Evolutionary conservation across 2,888 invertebrate species (phyloP).

Genomic region (Pandemis cinnamomeana): DNA sequence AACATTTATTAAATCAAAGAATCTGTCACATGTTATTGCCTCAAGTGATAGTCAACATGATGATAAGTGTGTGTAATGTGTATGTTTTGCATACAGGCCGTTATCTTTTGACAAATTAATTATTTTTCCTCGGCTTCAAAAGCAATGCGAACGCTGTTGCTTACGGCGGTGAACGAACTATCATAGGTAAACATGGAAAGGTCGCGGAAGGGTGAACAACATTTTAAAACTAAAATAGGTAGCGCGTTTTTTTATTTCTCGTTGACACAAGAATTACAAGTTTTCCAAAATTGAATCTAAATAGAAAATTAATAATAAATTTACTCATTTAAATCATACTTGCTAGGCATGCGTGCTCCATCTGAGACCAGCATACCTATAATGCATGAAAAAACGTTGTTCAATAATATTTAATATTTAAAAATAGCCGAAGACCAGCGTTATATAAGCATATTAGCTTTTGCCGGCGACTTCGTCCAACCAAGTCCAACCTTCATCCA

Average conservation of each 20-base stretch:
- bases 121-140: constrained; percentile 28
- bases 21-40: constrained; percentile 35
- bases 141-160: constrained; percentile 29
- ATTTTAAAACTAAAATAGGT: constrained; percentile 10
- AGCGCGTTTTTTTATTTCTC: neutral
- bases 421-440: too few relatives aligned
- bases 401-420: too few relatives aligned
- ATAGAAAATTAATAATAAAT: too few relatives aligned
- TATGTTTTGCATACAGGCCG: constrained; percentile 37
- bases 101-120: constrained; percentile 42
- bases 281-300: neutral
- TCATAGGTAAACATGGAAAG: constrained; percentile 55
- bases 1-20: constrained; percentile 11
- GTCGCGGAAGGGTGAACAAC: constrained; percentile 51
- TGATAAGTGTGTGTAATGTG: constrained; percentile 21
- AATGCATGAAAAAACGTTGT: too few relatives aligned
- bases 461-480: too few relatives aligned
- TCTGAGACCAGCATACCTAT: too few relatives aligned
- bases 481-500: too few relatives aligned
- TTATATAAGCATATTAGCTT: too few relatives aligned
- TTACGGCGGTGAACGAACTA: constrained; percentile 59
- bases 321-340: too few relatives aligned
- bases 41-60: constrained; percentile 23
- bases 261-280: neutral
- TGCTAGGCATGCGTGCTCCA: too few relatives aligned